A percentile compares a stretch with the other conserved stretches of the same genome.
phyloP scores from a whole-genome alignment of 2,113 vertebrate genomes.

The Antechinus flavipes region DNA sequence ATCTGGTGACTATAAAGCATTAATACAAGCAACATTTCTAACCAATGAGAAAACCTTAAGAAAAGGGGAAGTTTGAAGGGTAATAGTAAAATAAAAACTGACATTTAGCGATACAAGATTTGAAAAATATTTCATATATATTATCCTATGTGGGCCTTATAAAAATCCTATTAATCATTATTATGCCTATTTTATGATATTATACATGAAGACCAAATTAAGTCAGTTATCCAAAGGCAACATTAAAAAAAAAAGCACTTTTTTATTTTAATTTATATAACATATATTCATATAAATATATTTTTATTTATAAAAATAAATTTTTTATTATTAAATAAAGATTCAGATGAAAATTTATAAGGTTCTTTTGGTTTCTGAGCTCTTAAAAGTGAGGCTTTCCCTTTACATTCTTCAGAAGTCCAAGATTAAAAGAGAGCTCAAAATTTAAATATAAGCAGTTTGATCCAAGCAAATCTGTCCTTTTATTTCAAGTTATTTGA shows the following conservation, averaged over 20 bases:
- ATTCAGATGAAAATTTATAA: background rate
- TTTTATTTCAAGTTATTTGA: background rate
- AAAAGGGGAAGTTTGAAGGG: background rate
- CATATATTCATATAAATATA: no score
- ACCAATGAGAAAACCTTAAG: background rate
- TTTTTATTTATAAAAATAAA: no score
- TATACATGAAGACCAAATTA: background rate
- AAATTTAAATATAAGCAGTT: background rate
- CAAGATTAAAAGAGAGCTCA: background rate
- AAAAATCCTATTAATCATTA: background rate
- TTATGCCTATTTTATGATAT: background rate
- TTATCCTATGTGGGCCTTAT: background rate
- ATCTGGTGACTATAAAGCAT: slow-evolving; percentile 77
- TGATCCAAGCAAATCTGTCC: background rate
- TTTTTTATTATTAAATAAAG: no score
- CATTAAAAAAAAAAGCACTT: background rate
- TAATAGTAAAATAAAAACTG: background rate
- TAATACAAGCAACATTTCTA: background rate
- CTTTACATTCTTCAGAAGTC: background rate
- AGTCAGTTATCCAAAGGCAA: background rate
- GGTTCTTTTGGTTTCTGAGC: background rate
- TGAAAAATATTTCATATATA: background rate
- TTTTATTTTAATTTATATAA: no score
- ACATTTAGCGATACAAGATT: background rate
- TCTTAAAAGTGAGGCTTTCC: background rate